Base-by-base conservation (phyloP, 2,113 vertebrate genomes). In the Fulica atra region DNA sequence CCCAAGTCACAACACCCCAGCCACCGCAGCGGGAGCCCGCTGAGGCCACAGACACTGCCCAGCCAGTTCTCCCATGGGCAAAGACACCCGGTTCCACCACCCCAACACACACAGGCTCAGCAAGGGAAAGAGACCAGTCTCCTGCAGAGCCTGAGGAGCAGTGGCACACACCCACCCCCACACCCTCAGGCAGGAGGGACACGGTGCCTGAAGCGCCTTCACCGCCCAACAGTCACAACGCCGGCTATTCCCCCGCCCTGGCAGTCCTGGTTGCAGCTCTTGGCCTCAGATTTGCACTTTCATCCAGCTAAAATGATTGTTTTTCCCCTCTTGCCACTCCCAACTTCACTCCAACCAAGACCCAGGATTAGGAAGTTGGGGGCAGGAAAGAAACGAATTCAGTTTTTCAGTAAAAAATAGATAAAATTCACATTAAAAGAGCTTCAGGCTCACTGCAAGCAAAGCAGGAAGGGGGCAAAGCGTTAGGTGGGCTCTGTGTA, bases 381-480 rank as follows among this genome's bases (percentile, higher is more conserved):
- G 50, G 4, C 26, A 65, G 31, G 36, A 81, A 69, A 19, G 76
- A 81, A 74, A 54, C 3, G 31, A 72, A 56, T 40, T 21, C 4
- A 10, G 8, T 24, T 86, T 76, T 65, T 83, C 65, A 70, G 74
- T 83, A 10, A 60, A 83, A 95, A 56, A 53, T 12, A 50, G 24
- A 50, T 24, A 51, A 94, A 88, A 29, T 3, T 90, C 56, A 76
- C 77, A 61, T 91, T 81, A 94, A 89, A 90, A 90, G 51, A 92
- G 56, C 35, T 74, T 79, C 44, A n/a, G 28, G 36, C 63, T 92
- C 84, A 65, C 93, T 81, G 92, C 91, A 93, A 95, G 65, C 66
- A 82, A 97, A 97, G 91, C 93, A 95, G 94, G 56, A 44, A 69
- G 36, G 94, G 65, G 79, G 89, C 64, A 89, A 92, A 83, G 85